Conservation (phyloP, 2,113 vertebrate genomes). For the Asarcornis scutulata region DNA sequence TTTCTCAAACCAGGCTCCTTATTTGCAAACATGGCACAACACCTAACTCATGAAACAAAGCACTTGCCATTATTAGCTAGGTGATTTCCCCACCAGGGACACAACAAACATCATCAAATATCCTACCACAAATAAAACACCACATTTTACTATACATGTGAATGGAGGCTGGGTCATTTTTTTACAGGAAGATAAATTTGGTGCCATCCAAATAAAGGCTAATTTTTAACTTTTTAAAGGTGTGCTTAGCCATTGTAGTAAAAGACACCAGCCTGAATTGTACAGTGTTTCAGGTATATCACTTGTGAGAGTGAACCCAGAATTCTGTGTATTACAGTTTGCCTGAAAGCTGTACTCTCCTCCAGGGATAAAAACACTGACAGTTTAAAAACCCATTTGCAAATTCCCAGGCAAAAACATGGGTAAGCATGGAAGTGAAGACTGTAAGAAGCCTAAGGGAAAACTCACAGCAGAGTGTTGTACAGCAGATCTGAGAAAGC, state of each 20-base stretch:
- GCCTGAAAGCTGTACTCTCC: background rate
- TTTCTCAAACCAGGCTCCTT: background rate
- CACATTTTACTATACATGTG: accelerated
- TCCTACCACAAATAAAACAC: background rate
- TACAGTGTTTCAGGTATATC: background rate
- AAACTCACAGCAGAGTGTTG: background rate
- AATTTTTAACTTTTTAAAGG: background rate
- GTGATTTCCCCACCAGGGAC: background rate
- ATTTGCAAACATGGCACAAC: background rate
- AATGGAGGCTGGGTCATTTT: background rate
- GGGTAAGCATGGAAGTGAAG: background rate
- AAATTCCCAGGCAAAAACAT: background rate
- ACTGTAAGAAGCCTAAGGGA: background rate
- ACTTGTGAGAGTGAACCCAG: background rate
- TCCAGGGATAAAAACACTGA: background rate
- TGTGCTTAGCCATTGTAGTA: background rate
- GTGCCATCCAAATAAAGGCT: background rate
- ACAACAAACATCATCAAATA: background rate
- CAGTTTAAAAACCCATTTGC: background rate
- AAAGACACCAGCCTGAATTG: background rate
- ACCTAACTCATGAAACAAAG: background rate
- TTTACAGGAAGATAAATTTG: background rate
- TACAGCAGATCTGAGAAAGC: background rate
- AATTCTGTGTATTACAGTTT: background rate
- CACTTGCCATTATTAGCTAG: background rate